A percentile compares a stretch with the other conserved stretches of the same genome.
These are phyloP conservation scores for Ormia ochracea DNA, from an alignment of 2,888 invertebrate species.

Conservation along the genomic window DNA sequence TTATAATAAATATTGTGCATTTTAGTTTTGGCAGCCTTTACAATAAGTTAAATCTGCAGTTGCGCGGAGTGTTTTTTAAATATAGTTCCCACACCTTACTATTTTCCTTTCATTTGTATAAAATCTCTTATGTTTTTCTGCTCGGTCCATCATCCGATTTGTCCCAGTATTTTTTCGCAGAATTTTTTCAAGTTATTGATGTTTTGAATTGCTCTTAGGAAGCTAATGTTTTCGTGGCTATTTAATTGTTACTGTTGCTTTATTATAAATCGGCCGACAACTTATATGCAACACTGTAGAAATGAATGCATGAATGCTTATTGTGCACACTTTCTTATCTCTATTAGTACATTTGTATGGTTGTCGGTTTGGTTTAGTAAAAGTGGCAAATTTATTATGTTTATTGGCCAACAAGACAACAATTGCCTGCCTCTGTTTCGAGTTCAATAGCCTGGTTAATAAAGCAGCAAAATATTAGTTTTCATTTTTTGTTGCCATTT, in stretches of 20 bases:
- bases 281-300: not conserved
- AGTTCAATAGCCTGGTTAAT: slow-evolving; percentile 26
- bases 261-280: not conserved
- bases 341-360: not conserved
- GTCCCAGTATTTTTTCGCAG: no score
- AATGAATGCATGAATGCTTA: not conserved
- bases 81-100: no score
- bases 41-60: no score
- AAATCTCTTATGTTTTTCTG: no score
- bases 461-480: not conserved
- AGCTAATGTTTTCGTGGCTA: no score
- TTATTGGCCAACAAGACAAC: not conserved
- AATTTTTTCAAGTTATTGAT: no score
- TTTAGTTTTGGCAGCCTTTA: no score
- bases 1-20: no score
- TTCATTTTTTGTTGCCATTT: not conserved
- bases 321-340: not conserved
- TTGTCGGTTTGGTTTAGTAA: not conserved
- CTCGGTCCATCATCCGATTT: no score
- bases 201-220: no score
- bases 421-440: not conserved
- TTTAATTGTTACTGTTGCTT: not conserved
- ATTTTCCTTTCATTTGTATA: no score
- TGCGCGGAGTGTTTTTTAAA: no score
- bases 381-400: slow-evolving; percentile 9